Base-by-base conservation (phyloP, 2,888 invertebrate species). In the Plebejus melissa region DNA sequence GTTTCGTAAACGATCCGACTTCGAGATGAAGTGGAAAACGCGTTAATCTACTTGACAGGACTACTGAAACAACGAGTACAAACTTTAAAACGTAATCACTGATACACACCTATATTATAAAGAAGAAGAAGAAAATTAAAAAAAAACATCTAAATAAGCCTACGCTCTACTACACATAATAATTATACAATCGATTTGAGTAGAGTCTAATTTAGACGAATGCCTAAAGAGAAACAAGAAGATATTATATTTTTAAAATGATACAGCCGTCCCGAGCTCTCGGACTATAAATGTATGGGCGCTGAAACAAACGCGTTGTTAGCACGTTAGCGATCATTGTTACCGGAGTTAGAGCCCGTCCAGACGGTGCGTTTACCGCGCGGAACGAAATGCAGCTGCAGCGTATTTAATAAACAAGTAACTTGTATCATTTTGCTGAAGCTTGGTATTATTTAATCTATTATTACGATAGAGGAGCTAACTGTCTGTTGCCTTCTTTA, bases 231-330 rank as follows among this genome's bases (percentile, higher is more conserved):
- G 5, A 65, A 32, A 32, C 65, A 22, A 60, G 13, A 36, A 36
- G 32, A 36, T 60, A 28, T 5, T 60, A 28, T 5, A 65, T 36
- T 65, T 65, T 65, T 65, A 65, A 65, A 65, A 65, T 4, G 32
- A 65, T 54, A 36, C 65, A 65, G 13, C 16, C 65, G 13, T 11
- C 11, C 60, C 60, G 60, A 32, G 65, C 32, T 65, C 65, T 41
- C 41, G 80, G 76, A 81, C 81, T 81, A 80, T 77, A 78, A 79
- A 81, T 83, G 82, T 84, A 82, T 83, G 83, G 78, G 80, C 80
- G 80, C 82, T 84, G 82, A 83, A 88, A 88, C 83, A 87, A 86
- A 87, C 85, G 85, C 86, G 88, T 89, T 89, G 87, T 89, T 86
- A 84, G 85, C 82, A 83, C 84, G 86, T 86, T 87, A 85, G 88